These are phyloP conservation scores for Neodon shergylaensis DNA, from an alignment of 2,113 vertebrate species.

Conservation along the genomic window DNA sequence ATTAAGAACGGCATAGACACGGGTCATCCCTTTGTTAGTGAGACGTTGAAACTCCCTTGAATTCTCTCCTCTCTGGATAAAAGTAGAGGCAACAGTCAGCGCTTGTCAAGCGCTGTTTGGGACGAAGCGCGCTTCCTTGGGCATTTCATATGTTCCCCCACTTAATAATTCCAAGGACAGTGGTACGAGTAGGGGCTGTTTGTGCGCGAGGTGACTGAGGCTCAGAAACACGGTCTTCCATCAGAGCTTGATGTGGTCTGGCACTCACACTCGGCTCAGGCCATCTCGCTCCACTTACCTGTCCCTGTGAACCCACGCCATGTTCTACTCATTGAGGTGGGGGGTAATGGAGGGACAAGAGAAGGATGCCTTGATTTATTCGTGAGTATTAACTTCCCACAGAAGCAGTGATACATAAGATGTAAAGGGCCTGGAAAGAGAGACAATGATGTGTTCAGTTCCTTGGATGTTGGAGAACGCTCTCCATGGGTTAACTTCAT, in stretches of 20 bases:
- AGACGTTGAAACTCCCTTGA: not conserved
- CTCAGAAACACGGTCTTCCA: not conserved
- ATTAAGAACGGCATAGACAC: not conserved
- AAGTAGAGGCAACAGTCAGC: not conserved
- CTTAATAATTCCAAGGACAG: not conserved
- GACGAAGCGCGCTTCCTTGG: not conserved
- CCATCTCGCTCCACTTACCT: not conserved
- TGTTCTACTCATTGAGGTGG: not conserved
- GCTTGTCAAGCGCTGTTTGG: not conserved
- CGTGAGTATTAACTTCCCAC: not conserved
- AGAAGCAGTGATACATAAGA: not conserved
- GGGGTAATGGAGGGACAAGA: not conserved
- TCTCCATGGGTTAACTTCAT: not conserved
- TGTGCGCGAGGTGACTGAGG: not conserved
- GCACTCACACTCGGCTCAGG: not conserved
- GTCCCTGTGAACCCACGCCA: not conserved
- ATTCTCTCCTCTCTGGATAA: not conserved
- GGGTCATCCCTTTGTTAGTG: not conserved
- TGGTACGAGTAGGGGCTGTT: fast-evolving
- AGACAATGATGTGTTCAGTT: fast-evolving
- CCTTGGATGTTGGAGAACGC: not conserved
- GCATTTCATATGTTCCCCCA: fast-evolving
- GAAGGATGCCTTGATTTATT: not conserved
- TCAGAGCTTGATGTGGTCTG: not conserved
- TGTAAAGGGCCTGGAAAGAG: not conserved